Percentiles rank a stretch among this genome's conserved stretches.
Evolutionary conservation across 2,888 invertebrate genomes (phyloP).

Genomic region (Pandemis heparana): DNA sequence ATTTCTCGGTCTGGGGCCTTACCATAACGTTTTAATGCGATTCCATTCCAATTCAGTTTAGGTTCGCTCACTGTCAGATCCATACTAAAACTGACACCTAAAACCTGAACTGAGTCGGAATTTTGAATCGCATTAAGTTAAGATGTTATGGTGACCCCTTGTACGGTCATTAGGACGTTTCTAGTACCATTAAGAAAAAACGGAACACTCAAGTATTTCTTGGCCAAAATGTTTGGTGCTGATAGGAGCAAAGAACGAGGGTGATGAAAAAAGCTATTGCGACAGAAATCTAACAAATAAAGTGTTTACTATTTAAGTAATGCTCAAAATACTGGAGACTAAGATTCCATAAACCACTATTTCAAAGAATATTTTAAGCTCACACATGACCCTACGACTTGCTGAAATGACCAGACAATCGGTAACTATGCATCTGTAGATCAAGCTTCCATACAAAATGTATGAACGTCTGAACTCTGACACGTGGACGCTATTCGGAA

Average conservation of each 20-base stretch:
- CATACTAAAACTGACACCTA: no score
- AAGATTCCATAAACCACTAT: background rate
- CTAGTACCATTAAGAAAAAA: background rate
- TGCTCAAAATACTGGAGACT: background rate
- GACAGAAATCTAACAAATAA: background rate
- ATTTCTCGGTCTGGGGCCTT: background rate
- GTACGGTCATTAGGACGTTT: background rate
- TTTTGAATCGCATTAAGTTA: no score
- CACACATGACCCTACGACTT: background rate
- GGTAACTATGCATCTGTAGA: conserved; percentile 14
- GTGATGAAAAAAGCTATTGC: background rate
- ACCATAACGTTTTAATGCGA: no score
- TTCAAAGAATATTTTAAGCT: background rate
- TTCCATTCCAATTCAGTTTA: no score
- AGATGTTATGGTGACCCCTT: no score
- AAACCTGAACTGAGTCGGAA: no score
- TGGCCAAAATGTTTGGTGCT: background rate
- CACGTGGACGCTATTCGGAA: conserved; percentile 14
- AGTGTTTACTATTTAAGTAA: background rate
- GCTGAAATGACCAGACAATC: conserved; percentile 31
- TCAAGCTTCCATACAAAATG: conserved; percentile 20
- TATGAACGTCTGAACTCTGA: conserved; percentile 18
- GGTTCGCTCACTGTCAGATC: no score
- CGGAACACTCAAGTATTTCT: no score
- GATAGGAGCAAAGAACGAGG: background rate